Evolutionary conservation across 2,888 invertebrate genomes (phyloP).

Genomic region (Dioctria rufipes): DNA sequence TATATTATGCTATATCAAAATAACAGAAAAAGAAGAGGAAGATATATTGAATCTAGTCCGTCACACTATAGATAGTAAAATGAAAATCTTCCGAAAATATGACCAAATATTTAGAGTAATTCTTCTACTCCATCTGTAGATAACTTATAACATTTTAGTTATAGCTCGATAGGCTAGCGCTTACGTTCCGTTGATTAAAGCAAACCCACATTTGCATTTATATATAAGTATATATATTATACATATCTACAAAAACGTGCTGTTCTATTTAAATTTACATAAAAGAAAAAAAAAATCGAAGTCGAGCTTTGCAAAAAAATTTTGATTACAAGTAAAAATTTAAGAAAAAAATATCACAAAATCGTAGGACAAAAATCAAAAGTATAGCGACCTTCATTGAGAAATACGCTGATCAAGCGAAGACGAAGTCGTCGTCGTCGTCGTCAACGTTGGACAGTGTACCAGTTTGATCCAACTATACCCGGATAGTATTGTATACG

Average conservation of each 20-base stretch:
- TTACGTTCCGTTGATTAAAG: not conserved
- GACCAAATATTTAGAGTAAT: not conserved
- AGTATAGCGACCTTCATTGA: not conserved
- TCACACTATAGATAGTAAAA: not conserved
- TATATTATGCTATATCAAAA: not conserved
- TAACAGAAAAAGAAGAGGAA: not conserved
- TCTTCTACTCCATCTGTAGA: not conserved
- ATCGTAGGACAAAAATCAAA: not conserved
- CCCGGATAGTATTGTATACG: conserved; percentile 6
- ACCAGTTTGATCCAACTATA: conserved; percentile 43
- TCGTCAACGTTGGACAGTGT: not conserved
- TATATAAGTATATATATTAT: too few species aligned
- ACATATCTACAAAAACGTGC: too few species aligned
- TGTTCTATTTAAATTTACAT: too few species aligned
- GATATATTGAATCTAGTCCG: not conserved
- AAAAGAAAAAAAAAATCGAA: too few species aligned
- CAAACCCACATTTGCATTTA: too few species aligned
- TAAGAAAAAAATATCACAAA: not conserved
- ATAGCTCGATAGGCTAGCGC: too few species aligned
- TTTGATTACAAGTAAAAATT: too few species aligned
- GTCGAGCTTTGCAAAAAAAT: too few species aligned
- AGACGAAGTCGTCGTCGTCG: too few species aligned
- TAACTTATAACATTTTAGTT: not conserved
- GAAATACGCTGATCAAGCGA: not conserved
- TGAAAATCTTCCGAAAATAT: conserved; percentile 7